Evolutionary conservation across 2,113 vertebrate species (phyloP), one percentile per base, ranked within the genome.

Genomic region (Nannospalax galili): DNA sequence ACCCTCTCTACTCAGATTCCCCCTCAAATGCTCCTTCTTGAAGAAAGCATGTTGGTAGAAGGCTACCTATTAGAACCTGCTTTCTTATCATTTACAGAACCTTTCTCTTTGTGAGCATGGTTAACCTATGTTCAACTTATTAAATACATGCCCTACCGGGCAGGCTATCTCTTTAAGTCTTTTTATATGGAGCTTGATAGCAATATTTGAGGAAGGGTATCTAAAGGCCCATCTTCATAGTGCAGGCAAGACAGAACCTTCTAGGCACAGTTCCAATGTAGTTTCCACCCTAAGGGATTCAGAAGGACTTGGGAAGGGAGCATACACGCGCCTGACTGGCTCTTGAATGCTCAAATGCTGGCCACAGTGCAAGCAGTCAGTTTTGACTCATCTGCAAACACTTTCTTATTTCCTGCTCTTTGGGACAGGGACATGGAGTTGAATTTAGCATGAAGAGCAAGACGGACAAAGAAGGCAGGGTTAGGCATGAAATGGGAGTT

Each of bases 241-340:
- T 32, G 45, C 40, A 26, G n/a, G 75, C 75, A 37, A 90, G 64
- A 80, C 2, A 6, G 48, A 64, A 73, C 56, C 70, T 64, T 84
- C n/a, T 19, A 82, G 52, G 35, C 60, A 19, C 0, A 17, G 69
- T 85, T 73, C 26, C 4, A 15, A 64, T 14, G 73, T 64, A 77
- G 64, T 85, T 75, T 77, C 88, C 64, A 22, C 73, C 73, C 52
- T 84, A 86, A n/a, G 80, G 80, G 37, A 92, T 78, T 87, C 60
- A 40, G 60, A 87, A 93, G 67, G 56, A 92, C 86, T 12, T 84
- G n/a, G 77, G 84, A 86, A 40, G 4, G n/a, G 72, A 88, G 67
- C 20, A 56, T 84, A 35, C 28, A n/a, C 67, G 58, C 60, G 20
- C 15, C 3, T 2, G 48, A 75, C 12, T 87, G 94, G 60, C 67